Percentiles rank a stretch among this genome's conserved stretches.
These are phyloP conservation scores for Euplagia quadripunctaria DNA, from an alignment of 2,888 invertebrate genomes.

Conservation along the genomic window DNA sequence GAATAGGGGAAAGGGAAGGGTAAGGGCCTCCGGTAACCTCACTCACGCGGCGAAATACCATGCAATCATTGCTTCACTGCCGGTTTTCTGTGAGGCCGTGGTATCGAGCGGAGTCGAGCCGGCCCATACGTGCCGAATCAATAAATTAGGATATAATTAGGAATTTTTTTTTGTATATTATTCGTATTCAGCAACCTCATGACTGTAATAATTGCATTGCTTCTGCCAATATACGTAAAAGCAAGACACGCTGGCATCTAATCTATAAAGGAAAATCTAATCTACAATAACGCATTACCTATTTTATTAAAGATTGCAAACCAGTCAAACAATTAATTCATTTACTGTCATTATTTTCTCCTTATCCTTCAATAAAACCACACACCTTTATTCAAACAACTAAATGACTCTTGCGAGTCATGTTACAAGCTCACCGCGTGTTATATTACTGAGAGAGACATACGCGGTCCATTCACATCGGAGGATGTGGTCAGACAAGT, in stretches of 20 bases:
- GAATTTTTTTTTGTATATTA: background rate
- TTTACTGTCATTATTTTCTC: background rate
- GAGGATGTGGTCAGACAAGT: constrained; percentile 62
- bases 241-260: background rate
- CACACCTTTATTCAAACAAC: constrained; percentile 37
- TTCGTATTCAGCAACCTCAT: background rate
- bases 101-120: too few relatives aligned
- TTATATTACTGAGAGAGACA: constrained; percentile 67
- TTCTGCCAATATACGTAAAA: background rate
- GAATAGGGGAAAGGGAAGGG: too few relatives aligned
- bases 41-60: too few relatives aligned
- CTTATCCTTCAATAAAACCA: constrained; percentile 38
- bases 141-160: too few relatives aligned
- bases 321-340: constrained; percentile 2
- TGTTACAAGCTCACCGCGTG: constrained; percentile 33
- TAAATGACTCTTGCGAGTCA: constrained; percentile 44
- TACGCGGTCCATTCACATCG: constrained; percentile 59
- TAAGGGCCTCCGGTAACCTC: too few relatives aligned
- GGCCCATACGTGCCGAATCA: too few relatives aligned
- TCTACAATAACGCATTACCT: background rate
- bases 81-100: too few relatives aligned
- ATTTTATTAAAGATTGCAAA: background rate
- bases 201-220: background rate
- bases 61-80: too few relatives aligned
- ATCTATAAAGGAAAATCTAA: background rate